Conservation (phyloP, 2,888 invertebrate genomes). For the Chironomus riparius region DNA sequence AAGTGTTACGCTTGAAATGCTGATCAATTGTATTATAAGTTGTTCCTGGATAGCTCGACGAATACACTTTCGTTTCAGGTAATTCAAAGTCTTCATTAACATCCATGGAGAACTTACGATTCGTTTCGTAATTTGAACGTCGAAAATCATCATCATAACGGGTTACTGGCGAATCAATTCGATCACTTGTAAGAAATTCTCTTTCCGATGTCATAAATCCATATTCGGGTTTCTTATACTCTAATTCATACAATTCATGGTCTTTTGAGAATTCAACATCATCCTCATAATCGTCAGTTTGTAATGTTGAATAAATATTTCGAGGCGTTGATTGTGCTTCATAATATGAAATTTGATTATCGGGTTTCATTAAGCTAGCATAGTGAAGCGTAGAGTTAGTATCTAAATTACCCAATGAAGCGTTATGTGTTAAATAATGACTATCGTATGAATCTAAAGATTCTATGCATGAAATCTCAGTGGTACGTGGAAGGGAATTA, state of each 20-base stretch:
- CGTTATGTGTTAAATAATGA: constrained; percentile 39
- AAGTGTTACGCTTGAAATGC: constrained; percentile 44
- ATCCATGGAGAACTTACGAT: constrained; percentile 55
- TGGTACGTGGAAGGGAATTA: constrained; percentile 40
- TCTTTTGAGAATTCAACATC: constrained; percentile 42
- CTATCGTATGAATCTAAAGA: constrained; percentile 43
- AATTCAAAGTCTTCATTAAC: constrained; percentile 55
- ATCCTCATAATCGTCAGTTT: constrained; percentile 33
- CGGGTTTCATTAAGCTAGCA: constrained; percentile 22
- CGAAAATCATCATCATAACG: constrained; percentile 55
- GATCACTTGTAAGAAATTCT: constrained; percentile 42
- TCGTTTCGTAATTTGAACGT: constrained; percentile 50
- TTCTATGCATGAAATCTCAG: constrained; percentile 40
- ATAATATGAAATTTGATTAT: not conserved
- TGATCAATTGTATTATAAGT: constrained; percentile 49
- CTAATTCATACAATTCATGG: constrained; percentile 65
- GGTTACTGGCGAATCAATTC: constrained; percentile 60
- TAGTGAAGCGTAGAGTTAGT: constrained; percentile 6
- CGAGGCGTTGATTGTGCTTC: not conserved
- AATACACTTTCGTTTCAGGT: constrained; percentile 65
- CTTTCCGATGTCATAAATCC: constrained; percentile 48
- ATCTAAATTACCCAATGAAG: constrained; percentile 5
- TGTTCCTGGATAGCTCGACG: constrained; percentile 78
- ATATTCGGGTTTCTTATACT: constrained; percentile 51
- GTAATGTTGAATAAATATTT: constrained; percentile 45